Evolutionary conservation across 2,888 invertebrate species (phyloP).

Genomic region (Xanthorhoe designata): DNA sequence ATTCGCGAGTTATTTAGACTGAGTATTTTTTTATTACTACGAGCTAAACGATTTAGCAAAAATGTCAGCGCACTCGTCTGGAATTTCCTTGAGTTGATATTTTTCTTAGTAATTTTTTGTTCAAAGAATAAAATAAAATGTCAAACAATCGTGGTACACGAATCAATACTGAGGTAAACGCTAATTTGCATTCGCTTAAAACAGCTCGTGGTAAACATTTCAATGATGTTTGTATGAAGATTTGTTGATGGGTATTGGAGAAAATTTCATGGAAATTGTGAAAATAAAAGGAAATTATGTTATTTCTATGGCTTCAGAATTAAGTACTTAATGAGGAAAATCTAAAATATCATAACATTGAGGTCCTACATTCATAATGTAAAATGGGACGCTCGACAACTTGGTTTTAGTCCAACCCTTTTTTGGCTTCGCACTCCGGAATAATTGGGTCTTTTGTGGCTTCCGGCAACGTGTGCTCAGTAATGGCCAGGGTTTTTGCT

Average conservation of each 20-base stretch:
- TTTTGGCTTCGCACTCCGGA: conserved; percentile 72
- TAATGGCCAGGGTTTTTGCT: conserved; percentile 72
- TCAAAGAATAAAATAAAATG: too few species aligned
- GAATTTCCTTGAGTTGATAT: neutral
- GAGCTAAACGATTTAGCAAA: neutral
- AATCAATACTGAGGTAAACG: neutral
- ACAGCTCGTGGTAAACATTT: neutral
- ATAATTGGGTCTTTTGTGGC: conserved; percentile 81
- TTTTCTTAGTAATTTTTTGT: neutral
- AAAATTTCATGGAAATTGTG: too few species aligned
- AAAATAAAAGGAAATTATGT: neutral
- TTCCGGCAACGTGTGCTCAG: conserved; percentile 68
- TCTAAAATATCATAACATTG: conserved; percentile 23
- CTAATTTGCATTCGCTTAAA: too few species aligned
- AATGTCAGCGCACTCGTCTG: neutral
- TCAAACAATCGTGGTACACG: too few species aligned
- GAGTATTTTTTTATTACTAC: neutral
- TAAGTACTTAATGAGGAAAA: neutral
- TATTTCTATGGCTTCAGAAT: neutral
- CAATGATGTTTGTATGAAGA: too few species aligned
- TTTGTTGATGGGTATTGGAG: too few species aligned
- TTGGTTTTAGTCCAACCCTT: conserved; percentile 71
- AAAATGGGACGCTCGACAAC: conserved; percentile 62
- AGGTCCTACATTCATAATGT: conserved; percentile 53
- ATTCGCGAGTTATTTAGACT: neutral